Percentiles rank a stretch among this genome's conserved stretches.
Evolutionary conservation across 2,797 vertebrate genomes (phyloP).

Genomic region (Gobionotothen gibberifrons): DNA sequence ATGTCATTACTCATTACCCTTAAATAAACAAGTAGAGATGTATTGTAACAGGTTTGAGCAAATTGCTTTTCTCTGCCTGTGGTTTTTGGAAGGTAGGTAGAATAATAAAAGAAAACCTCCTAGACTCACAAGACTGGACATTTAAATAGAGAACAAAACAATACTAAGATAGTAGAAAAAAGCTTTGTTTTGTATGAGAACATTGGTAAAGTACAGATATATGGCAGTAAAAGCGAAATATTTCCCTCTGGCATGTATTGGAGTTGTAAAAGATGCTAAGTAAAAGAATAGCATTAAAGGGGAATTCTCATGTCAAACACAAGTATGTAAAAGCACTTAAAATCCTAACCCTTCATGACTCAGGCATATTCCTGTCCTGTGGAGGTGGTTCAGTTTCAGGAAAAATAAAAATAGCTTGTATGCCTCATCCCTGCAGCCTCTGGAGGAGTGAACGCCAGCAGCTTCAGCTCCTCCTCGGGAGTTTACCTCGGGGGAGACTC

Average conservation of each 20-base stretch:
- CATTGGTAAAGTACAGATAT: not conserved
- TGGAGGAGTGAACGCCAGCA: conserved; percentile 72
- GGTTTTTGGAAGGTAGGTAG: too few relatives aligned
- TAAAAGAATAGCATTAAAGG: not conserved
- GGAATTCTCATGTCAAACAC: not conserved
- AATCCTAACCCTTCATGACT: not conserved
- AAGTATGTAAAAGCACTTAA: not conserved
- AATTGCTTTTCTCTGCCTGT: too few relatives aligned
- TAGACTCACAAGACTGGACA: too few relatives aligned
- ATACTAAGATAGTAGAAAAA: too few relatives aligned
- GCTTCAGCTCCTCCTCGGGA: conserved; percentile 76
- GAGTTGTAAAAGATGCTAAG: not conserved
- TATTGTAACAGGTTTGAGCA: too few relatives aligned
- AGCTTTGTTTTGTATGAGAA: not conserved
- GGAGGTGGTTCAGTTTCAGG: conserved; percentile 5
- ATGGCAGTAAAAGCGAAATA: not conserved
- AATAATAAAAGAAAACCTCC: too few relatives aligned
- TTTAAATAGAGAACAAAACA: too few relatives aligned
- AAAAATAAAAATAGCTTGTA: conserved; percentile 29
- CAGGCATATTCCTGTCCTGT: conserved; percentile 1
- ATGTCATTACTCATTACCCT: too few relatives aligned
- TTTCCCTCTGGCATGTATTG: not conserved
- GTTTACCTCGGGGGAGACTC: conserved; percentile 76
- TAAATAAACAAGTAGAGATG: too few relatives aligned
- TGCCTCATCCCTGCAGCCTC: conserved; percentile 69